These are phyloP conservation scores for Tetramorium simillimum DNA, from an alignment of 1,140 invertebrate genomes.

Conservation along the genomic window DNA sequence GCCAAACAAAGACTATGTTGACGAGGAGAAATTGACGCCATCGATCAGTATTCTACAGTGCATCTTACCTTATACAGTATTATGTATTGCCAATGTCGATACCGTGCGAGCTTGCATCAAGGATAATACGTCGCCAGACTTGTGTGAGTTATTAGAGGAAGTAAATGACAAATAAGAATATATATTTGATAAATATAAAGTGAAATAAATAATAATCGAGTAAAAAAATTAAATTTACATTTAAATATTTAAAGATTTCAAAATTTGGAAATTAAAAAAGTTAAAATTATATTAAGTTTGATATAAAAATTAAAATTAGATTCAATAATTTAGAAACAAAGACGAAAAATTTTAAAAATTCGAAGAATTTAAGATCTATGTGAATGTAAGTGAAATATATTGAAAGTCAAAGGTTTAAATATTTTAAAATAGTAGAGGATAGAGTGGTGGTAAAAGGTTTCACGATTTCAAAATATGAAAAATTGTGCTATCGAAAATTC, in stretches of 20 bases:
- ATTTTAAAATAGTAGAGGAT: background rate
- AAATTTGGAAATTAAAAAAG: background rate
- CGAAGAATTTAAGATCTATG: background rate
- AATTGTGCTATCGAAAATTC: background rate
- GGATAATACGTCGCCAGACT: conserved; percentile 80
- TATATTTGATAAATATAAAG: background rate
- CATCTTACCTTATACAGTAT: conserved; percentile 85
- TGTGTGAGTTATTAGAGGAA: conserved; percentile 79
- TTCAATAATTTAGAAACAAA: background rate
- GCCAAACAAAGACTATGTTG: conserved; percentile 78
- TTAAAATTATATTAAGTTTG: background rate
- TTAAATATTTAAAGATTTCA: background rate
- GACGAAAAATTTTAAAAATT: background rate
- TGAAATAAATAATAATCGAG: background rate
- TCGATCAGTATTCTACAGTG: conserved; percentile 83
- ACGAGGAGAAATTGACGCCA: conserved; percentile 77
- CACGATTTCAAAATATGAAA: background rate
- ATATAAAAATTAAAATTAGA: background rate
- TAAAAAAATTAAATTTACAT: background rate
- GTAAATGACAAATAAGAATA: background rate
- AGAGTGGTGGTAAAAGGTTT: background rate
- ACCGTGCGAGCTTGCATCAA: conserved; percentile 80
- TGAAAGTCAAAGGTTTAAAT: conserved; percentile 23
- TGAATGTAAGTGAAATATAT: background rate
- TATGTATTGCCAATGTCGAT: conserved; percentile 83